Evolutionary conservation across 2,113 vertebrate species (phyloP).

Genomic region (Sterna hirundo): DNA sequence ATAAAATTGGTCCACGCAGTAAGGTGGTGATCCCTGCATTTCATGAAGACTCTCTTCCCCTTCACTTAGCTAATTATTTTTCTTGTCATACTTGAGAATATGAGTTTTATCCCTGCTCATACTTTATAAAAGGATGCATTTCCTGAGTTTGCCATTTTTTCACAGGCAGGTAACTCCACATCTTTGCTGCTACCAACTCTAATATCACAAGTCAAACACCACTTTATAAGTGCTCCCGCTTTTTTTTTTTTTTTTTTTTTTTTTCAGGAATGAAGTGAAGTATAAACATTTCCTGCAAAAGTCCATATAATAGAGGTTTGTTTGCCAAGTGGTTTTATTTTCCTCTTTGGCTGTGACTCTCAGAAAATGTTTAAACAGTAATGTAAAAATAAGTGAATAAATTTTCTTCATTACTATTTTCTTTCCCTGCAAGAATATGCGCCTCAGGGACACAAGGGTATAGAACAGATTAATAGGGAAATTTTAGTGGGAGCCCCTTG

Average conservation of each 20-base stretch:
- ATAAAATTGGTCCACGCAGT: not conserved
- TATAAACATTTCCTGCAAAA: slow-evolving; percentile 56
- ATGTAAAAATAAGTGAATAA: slow-evolving; percentile 68
- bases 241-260: not conserved
- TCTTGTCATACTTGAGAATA: not conserved
- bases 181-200: not conserved
- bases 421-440: slow-evolving; percentile 36
- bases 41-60: not conserved
- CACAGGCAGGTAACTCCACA: not conserved
- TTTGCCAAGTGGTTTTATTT: slow-evolving; percentile 66
- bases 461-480: slow-evolving; percentile 39
- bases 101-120: not conserved
- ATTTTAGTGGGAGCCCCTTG: slow-evolving; percentile 40
- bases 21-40: not conserved
- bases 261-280: slow-evolving; percentile 7
- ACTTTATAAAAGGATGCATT: not conserved
- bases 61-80: not conserved
- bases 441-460: slow-evolving; percentile 18
- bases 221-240: not conserved
- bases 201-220: slow-evolving; percentile 3
- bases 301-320: slow-evolving; percentile 45
- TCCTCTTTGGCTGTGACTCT: slow-evolving; percentile 57
- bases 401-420: slow-evolving; percentile 59
- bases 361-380: slow-evolving; percentile 61
- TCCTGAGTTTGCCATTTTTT: not conserved